Base-by-base conservation (phyloP, 2,888 invertebrate species). In the Marronus borbonicus region DNA sequence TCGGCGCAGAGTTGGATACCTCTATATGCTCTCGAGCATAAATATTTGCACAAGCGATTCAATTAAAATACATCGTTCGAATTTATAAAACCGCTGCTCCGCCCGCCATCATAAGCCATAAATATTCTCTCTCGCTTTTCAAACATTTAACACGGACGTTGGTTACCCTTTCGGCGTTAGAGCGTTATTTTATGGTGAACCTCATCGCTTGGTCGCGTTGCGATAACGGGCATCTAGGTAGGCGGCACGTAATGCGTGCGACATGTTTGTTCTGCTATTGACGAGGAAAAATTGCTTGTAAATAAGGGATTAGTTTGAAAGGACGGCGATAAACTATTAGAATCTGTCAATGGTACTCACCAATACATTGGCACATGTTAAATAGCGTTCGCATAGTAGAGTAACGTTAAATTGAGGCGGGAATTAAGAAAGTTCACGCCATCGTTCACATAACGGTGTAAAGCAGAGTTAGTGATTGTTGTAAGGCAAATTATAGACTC, bases 41-140 rank as follows among this genome's bases (percentile, higher is more conserved):
- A 74, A 74, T 74, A 60, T 74, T 74, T 74, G 62, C 72, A 74
- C 60, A 44, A 60, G 60, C 72, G 72, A 74, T 74, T 74, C 72
- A 74, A 74, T 74, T 74, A 74, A 74, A 74, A 74, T 74, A 60
- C 72, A 74, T 55, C 24, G 72, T 60, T 60, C 60, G 60, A 74
- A 74, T 74, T 60, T 60, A 74, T 60, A 74, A 74, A 60, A 60
- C 60, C 50, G 49, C 68, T 24, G 60, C 72, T 74, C 44, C 12
- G 24, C 60, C 55, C 5, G 44, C 60, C 60, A 60, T 74, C 72
- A 74, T 60, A 60, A 74, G 39, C 20, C 60, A 60, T 74, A 74
- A 60, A 74, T 74, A 74, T 60, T 62, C 44, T 74, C 72, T 20
- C 72, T 44, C 72, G 68, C 68, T 55, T 49, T 60, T 74, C 72